Evolutionary conservation across 2,797 vertebrate genomes (phyloP).

Genomic region (Cryptoprocta ferox): DNA sequence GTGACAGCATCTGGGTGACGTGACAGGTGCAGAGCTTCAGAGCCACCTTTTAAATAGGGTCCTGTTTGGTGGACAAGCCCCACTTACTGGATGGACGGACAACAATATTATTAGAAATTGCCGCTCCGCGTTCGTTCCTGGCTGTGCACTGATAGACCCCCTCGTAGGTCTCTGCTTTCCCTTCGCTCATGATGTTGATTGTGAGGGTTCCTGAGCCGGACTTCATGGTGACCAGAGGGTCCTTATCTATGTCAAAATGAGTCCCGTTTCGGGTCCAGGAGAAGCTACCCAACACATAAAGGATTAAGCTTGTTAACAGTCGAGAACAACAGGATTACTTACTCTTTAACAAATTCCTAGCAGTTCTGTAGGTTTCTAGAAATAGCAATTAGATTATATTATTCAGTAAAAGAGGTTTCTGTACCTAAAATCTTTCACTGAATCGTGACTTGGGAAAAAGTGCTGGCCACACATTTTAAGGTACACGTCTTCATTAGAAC

Average conservation of each 20-base stretch:
- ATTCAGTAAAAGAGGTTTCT: not conserved
- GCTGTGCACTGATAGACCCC: constrained; percentile 96
- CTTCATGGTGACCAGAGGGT: constrained; percentile 92
- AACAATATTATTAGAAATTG: constrained; percentile 95
- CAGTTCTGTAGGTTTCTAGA: not conserved
- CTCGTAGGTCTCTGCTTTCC: constrained; percentile 94
- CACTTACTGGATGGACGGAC: constrained; percentile 95
- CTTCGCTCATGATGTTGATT: constrained; percentile 94
- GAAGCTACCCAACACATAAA: constrained; percentile 89
- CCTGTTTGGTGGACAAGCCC: not conserved
- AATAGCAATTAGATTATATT: constrained; percentile 38
- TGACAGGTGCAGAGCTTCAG: constrained; percentile 83
- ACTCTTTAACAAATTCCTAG: not conserved
- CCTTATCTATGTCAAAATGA: constrained; percentile 95
- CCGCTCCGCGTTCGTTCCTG: constrained; percentile 94
- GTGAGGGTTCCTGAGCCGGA: constrained; percentile 93
- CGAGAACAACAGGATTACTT: constrained; percentile 42
- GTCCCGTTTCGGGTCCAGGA: constrained; percentile 98
- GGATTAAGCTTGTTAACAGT: constrained; percentile 36
- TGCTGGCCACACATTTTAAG: constrained; percentile 50
- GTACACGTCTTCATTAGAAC: not conserved
- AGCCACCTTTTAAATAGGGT: constrained; percentile 50
- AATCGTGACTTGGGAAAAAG: constrained; percentile 46
- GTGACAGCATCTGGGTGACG: constrained; percentile 81
- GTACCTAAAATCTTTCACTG: not conserved